Evolutionary conservation across 2,113 vertebrate species (phyloP), one percentile per base, ranked within the genome.

Genomic region (Shinisaurus crocodilurus): DNA sequence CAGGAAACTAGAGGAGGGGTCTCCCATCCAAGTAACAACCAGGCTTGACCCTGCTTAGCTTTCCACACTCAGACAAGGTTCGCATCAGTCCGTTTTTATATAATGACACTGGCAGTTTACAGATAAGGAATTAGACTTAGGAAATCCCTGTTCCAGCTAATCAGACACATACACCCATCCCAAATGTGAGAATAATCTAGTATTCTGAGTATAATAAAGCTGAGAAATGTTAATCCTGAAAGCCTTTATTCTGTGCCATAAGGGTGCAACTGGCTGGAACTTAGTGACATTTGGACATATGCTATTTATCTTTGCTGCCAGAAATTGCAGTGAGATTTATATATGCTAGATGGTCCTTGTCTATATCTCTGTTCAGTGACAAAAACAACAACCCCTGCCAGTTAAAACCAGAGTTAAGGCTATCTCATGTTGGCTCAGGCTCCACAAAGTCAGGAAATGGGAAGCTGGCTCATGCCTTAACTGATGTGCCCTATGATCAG

Each of bases 241-340:
- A 0, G 37, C 9, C 1, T 75, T 88, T 75, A 10, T 79, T 91
- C 45, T 43, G 1, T 37, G 65, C 65, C 80, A 32, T 89, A 37
- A 63, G 2, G 34, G 20, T 65, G 43, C 20, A 45, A 37, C 45
- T 15, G 0, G 5, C 23, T 91, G 32, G 45, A 15, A 29, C 65
- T 25, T 40, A 0, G 0, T 57, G 0, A 12, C 79, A 2, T 80
- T 76, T 32, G 6, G 70, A 37, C 75, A 0, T 1, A 12, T 1
- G 57, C 6, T 76, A 45, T 5, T 27, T 10, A 32, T 57, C 60
- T 2, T 12, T 27, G 0, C 57, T 80, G 37, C 7, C 40, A 37
- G 0, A 2, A 23, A 3, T 67, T 29, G 15, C 40, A 69, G 13
- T 54, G 84, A 20, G 23, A 50, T 86, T 54, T 37, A 3, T 48